These are phyloP conservation scores for Drosophila recens DNA, from an alignment of 2,888 invertebrate genomes.

Conservation along the genomic window DNA sequence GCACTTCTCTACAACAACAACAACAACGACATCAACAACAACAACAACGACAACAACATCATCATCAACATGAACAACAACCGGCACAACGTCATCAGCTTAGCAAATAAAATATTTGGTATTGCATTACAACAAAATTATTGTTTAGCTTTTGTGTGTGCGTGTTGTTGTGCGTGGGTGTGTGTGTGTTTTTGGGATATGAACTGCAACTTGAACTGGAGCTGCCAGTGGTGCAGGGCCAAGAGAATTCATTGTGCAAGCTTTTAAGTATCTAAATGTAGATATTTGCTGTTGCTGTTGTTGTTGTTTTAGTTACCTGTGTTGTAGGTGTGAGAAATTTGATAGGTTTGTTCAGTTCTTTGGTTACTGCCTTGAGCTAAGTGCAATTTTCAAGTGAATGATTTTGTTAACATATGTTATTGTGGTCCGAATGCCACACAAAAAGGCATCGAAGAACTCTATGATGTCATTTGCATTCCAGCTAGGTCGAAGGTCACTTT, in stretches of 20 bases:
- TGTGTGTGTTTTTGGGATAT: constrained; percentile 6
- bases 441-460: neutral
- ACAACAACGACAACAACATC: constrained; percentile 30
- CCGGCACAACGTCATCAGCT: constrained; percentile 59
- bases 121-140: constrained; percentile 80
- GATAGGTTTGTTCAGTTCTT: constrained; percentile 54
- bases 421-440: constrained; percentile 2
- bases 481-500: neutral
- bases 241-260: constrained; percentile 64
- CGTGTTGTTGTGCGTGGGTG: constrained; percentile 16
- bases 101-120: constrained; percentile 70
- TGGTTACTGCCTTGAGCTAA: constrained; percentile 47
- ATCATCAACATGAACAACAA: constrained; percentile 27
- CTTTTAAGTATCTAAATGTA: constrained; percentile 66
- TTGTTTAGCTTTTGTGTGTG: constrained; percentile 42
- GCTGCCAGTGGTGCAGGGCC: no score
- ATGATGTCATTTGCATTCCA: neutral
- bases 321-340: constrained; percentile 76
- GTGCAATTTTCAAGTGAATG: constrained; percentile 66
- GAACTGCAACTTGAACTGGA: constrained; percentile 31
- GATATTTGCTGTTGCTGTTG: constrained; percentile 18
- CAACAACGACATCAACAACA: constrained; percentile 29
- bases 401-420: constrained; percentile 40
- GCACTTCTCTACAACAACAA: constrained; percentile 45
- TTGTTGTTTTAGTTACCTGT: constrained; percentile 29